Conservation (phyloP, 2,797 vertebrate species). For the Scolopax rusticola region DNA sequence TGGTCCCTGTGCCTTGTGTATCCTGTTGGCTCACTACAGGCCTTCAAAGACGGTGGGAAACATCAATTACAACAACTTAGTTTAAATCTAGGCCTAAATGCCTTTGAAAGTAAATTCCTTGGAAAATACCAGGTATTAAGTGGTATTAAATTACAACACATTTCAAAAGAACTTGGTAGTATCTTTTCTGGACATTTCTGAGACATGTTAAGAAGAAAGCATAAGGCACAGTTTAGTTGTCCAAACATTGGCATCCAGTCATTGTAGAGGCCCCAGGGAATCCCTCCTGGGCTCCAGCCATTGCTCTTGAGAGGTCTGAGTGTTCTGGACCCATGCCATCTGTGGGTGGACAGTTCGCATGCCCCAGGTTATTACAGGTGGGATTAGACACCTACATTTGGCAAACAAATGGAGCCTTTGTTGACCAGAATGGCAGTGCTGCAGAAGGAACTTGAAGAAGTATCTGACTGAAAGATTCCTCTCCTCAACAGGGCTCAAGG, state of each 20-base stretch:
- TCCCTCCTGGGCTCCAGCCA: neutral
- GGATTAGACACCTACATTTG: neutral
- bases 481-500: neutral
- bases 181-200: neutral
- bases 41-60: neutral
- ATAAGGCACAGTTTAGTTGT: neutral
- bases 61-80: neutral
- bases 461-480: neutral
- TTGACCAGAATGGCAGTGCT: neutral
- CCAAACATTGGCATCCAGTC: neutral
- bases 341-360: accelerated
- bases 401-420: neutral
- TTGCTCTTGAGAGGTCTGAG: neutral
- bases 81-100: neutral
- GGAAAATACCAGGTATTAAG: neutral
- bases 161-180: neutral
- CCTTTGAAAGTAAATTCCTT: conserved; percentile 16
- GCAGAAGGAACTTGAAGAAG: neutral
- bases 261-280: neutral
- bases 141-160: neutral
- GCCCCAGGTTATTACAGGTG: neutral
- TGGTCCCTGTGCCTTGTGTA: neutral
- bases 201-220: neutral
- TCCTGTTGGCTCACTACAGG: neutral
- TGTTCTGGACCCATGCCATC: neutral